Evolutionary conservation across 2,888 invertebrate species (phyloP).

Genomic region (Psylliodes chrysocephalus): DNA sequence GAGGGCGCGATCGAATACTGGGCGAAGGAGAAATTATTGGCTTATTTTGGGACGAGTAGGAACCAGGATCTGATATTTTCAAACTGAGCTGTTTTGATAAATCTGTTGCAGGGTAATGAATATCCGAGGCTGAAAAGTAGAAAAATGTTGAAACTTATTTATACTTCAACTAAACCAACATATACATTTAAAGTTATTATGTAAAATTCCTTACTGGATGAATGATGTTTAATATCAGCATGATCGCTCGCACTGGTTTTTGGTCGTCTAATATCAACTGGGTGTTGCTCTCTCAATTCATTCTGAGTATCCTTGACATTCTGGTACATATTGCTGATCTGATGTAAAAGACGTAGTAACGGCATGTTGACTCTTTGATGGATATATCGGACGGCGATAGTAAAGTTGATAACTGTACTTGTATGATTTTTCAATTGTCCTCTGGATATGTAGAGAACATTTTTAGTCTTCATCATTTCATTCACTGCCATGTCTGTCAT

Average conservation of each 20-base stretch:
- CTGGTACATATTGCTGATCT: constrained; percentile 97
- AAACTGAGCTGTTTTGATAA: constrained; percentile 64
- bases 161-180: no score
- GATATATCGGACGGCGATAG: constrained; percentile 82
- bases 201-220: constrained; percentile 66
- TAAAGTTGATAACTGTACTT: constrained; percentile 91
- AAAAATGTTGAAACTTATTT: no score
- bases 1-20: constrained; percentile 74
- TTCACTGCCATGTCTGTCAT: constrained; percentile 90
- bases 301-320: constrained; percentile 95
- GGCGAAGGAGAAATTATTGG: constrained; percentile 68
- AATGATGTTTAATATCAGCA: constrained; percentile 69
- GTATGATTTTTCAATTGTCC: constrained; percentile 91
- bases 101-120: constrained; percentile 70
- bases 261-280: constrained; percentile 61
- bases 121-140: constrained; percentile 68
- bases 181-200: no score
- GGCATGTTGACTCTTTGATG: constrained; percentile 98
- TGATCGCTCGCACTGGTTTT: constrained; percentile 63
- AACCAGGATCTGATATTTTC: constrained; percentile 62
- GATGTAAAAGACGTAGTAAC: constrained; percentile 87
- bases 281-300: constrained; percentile 82
- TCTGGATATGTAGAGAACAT: constrained; percentile 86
- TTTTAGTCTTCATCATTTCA: constrained; percentile 83
- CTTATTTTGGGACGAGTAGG: constrained; percentile 58